Evolutionary conservation across 2,797 vertebrate species (phyloP).

Genomic region (Crocodylus rhombifer): DNA sequence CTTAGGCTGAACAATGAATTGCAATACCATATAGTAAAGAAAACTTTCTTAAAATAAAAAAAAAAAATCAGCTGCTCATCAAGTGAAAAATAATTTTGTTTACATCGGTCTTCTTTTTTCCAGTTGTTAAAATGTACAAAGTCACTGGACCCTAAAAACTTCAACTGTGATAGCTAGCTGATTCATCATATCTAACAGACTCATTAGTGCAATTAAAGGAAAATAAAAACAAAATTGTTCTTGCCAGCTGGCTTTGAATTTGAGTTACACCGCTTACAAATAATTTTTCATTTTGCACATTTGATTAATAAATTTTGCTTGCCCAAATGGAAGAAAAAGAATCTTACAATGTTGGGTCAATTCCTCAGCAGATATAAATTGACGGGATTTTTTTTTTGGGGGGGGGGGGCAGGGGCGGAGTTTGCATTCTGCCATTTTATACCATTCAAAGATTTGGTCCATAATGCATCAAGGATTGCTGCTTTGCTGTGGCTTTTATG

Average conservation of each 20-base stretch:
- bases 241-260: neutral
- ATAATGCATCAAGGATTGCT: neutral
- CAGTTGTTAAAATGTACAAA: slow-evolving; percentile 1
- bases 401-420: neutral
- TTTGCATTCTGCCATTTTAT: neutral
- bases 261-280: neutral
- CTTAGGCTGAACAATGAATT: slow-evolving; percentile 15
- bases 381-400: neutral
- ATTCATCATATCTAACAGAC: slow-evolving; percentile 19
- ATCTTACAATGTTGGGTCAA: slow-evolving; percentile 25
- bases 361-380: neutral
- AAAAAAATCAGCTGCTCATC: neutral
- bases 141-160: slow-evolving; percentile 5
- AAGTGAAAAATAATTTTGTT: neutral
- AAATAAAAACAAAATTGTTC: slow-evolving; percentile 30
- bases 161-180: slow-evolving; percentile 32
- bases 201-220: neutral
- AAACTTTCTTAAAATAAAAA: neutral
- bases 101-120: neutral
- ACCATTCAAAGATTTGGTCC: neutral
- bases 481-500: neutral
- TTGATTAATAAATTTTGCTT: slow-evolving; percentile 16
- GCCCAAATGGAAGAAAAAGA: slow-evolving; percentile 45
- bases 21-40: neutral
- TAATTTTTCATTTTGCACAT: slow-evolving; percentile 9